Conservation (phyloP, 1,140 invertebrate genomes). For the Globodera ellingtonae region DNA sequence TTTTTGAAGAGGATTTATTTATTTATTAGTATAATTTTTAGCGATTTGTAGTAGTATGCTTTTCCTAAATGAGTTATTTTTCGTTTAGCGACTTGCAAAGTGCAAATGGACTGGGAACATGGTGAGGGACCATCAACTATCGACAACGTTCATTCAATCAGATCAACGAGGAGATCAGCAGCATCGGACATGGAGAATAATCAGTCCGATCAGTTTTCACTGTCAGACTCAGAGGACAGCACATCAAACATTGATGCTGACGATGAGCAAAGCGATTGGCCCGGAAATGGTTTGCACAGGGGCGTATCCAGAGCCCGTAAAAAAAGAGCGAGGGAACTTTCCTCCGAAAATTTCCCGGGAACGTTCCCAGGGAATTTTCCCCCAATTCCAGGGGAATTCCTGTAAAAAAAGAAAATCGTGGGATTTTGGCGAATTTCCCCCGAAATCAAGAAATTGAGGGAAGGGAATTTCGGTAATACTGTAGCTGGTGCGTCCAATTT, state of each 20-base stretch:
- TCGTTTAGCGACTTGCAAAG: background rate
- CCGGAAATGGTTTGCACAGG: constrained; percentile 14
- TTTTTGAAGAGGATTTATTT: background rate
- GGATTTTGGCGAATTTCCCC: too few species aligned
- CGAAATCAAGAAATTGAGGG: too few species aligned
- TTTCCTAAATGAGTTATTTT: constrained; percentile 6
- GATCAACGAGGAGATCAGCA: background rate
- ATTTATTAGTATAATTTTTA: too few species aligned
- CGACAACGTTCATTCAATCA: background rate
- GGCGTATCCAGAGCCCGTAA: too few species aligned
- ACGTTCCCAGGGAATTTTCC: too few species aligned
- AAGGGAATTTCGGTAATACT: too few species aligned
- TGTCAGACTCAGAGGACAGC: constrained; percentile 10
- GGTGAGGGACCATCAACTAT: background rate
- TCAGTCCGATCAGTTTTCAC: constrained; percentile 18
- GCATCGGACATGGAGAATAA: constrained; percentile 10
- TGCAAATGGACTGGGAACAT: constrained; percentile 35
- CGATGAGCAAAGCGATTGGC: constrained; percentile 39
- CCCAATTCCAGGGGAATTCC: too few species aligned
- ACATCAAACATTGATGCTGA: constrained; percentile 32
- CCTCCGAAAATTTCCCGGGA: too few species aligned
- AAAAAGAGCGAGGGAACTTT: too few species aligned
- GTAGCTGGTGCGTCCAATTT: too few species aligned
- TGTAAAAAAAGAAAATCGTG: too few species aligned
- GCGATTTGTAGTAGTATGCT: too few species aligned